A percentile compares a stretch with the other conserved stretches of the same genome.
These are phyloP conservation scores for Sternotherus odoratus DNA, from an alignment of 2,797 vertebrate genomes.

Conservation along the genomic window DNA sequence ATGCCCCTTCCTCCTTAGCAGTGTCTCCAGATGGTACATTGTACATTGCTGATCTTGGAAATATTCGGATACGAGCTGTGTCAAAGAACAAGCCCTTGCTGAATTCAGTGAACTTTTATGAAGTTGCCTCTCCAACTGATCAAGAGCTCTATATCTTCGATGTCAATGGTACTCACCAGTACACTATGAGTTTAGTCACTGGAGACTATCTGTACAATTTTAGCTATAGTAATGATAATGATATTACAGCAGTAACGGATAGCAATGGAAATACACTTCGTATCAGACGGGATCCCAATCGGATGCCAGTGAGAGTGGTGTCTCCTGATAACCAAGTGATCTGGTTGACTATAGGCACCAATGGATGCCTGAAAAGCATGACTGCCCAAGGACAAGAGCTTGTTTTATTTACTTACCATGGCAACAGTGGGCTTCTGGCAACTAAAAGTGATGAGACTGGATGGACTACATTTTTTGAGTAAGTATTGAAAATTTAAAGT, in stretches of 20 bases:
- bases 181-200: slow-evolving; percentile 93
- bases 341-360: slow-evolving; percentile 95
- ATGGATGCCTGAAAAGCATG: slow-evolving; percentile 93
- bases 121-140: slow-evolving; percentile 94
- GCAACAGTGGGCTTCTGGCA: slow-evolving; percentile 95
- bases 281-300: slow-evolving; percentile 92
- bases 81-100: slow-evolving; percentile 89
- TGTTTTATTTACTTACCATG: slow-evolving; percentile 96
- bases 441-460: slow-evolving; percentile 97
- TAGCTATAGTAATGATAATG: slow-evolving; percentile 96
- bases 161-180: slow-evolving; percentile 95
- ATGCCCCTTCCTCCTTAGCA: slow-evolving; percentile 93
- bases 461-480: slow-evolving; percentile 99
- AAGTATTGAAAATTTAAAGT: slow-evolving; percentile 77
- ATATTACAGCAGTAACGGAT: slow-evolving; percentile 93
- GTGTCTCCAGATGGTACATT: slow-evolving; percentile 94
- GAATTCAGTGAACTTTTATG: slow-evolving; percentile 88
- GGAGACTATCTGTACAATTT: slow-evolving; percentile 95
- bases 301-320: slow-evolving; percentile 94
- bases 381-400: slow-evolving; percentile 95
- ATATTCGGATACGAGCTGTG: slow-evolving; percentile 95
- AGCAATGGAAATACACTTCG: slow-evolving; percentile 95
- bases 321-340: slow-evolving; percentile 98
- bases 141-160: slow-evolving; percentile 98
- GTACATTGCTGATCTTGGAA: slow-evolving; percentile 96